Base-by-base conservation (phyloP, 2,797 vertebrate genomes). In the Varecia variegata region DNA sequence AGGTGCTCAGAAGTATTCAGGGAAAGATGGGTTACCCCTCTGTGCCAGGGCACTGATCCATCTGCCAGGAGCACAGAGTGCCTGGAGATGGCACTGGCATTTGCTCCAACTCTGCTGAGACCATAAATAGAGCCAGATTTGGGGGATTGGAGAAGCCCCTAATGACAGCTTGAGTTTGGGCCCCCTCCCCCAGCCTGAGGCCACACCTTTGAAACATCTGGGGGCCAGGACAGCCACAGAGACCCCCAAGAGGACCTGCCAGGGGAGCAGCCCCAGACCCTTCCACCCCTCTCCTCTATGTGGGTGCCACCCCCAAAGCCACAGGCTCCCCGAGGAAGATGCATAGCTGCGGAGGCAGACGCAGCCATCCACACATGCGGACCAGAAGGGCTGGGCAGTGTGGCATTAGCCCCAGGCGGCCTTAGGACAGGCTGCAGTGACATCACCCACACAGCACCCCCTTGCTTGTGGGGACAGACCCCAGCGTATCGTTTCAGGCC, bases 111-210 rank as follows among this genome's bases (percentile, higher is more conserved):
- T 50, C 5, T 71, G 54, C 40, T 43, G 67, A 93, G 15, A 23
- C 35, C 88, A 30, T 23, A 45, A n/a, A 45, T 52, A 2, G 1
- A 84, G 65, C 27, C 56, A 27, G 38, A 38, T 18, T 38, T 47
- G 1, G 27, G n/a, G 13, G 3, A 4, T 8, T 70, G 10, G 50
- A 88, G 23, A 47, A 70, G 23, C 58, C 20, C 7, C 60, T 1
- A 1, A 10, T 56, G 62, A 13, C 10, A n/a, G 0, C 0, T 12
- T 7, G 40, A 21, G 3, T 21, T 8, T 4, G 25, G 21, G 27
- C 20, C 10, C 25, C n/a, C 18, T 38, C 65, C 27, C 76, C n/a
- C 6, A 50, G 45, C 54, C 68, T 32, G 6, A 23, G n/a, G 60
- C 25, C 62, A 7, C 8, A 13, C 47, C 71, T 50, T 2, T 13